Evolutionary conservation across 2,888 invertebrate genomes (phyloP), one percentile per base, ranked within the genome.

Genomic region (Epirrita christyi): DNA sequence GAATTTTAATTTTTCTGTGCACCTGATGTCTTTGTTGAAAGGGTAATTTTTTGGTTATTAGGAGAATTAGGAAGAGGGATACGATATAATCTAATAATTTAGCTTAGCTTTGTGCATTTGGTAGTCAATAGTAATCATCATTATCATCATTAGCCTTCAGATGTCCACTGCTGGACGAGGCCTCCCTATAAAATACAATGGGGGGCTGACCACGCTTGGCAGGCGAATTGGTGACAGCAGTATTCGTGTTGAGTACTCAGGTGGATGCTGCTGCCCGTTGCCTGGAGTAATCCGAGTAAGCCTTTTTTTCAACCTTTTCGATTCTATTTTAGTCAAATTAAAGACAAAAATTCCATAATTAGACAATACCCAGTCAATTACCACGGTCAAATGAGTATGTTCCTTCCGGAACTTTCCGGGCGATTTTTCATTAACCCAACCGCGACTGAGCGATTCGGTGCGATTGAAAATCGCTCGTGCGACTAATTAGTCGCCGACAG

Each of bases 341-440:
- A 21, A 32, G 41, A n/a, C 44, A 62, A 47, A 52, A 50, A 51
- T 50, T 49, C 36, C 38, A 40, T 52, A 59, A 59, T 59, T 55
- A 59, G 34, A 21, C 47, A 45, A 61, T 60, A 63, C 50, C 70
- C 67, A 48, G 63, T 66, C 73, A 80, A 83, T 86, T 84, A 80
- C 59, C 65, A 73, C 77, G 85, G 85, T 83, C 83, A 85, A 70
- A 67, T 73, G 76, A 68, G 56, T 4, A 21, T 21, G 21, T 4
- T 21, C 21, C 29, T 54, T 49, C 75, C 66, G 75, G 73, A 75
- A 59, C 56, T 64, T 59, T 67, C 63, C 51, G 47, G 40, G 70
- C 70, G 71, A 88, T 89, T 90, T 90, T 89, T 89, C 88, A 88
- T 86, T 83, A 87, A 85, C 81, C 78, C 75, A 69, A 77, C 78